Conservation (phyloP, 2,888 invertebrate genomes). For the Thalpophila matura region DNA sequence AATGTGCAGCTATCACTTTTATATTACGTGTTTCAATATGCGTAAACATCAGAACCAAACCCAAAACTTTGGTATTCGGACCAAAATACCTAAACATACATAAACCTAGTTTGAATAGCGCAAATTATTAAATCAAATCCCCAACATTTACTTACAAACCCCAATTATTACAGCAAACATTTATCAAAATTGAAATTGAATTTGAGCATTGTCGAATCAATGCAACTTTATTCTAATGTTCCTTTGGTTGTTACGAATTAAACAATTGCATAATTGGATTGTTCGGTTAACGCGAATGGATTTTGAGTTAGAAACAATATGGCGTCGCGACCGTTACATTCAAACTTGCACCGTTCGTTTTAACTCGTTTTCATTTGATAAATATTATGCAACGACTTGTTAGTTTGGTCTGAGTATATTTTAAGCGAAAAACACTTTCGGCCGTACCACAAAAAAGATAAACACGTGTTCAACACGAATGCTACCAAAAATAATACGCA, state of each 20-base stretch:
- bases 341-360: slow-evolving; percentile 71
- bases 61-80: slow-evolving; percentile 4
- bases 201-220: slow-evolving; percentile 57
- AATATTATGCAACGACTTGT: slow-evolving; percentile 45
- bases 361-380: slow-evolving; percentile 59
- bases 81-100: slow-evolving; percentile 41
- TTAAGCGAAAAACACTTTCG: too few species aligned
- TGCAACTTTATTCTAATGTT: slow-evolving; percentile 71
- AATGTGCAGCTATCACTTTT: not conserved
- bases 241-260: slow-evolving; percentile 73
- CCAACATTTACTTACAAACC: slow-evolving; percentile 54
- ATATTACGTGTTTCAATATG: not conserved
- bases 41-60: not conserved
- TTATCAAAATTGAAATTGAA: slow-evolving; percentile 51
- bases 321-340: slow-evolving; percentile 70
- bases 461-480: too few species aligned
- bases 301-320: slow-evolving; percentile 72
- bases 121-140: slow-evolving; percentile 51
- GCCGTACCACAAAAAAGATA: too few species aligned
- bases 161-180: slow-evolving; percentile 46
- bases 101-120: slow-evolving; percentile 28
- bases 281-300: slow-evolving; percentile 59
- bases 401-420: slow-evolving; percentile 42
- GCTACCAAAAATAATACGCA: too few species aligned
- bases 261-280: slow-evolving; percentile 71